Evolutionary conservation across 2,888 invertebrate genomes (phyloP).

Genomic region (Neocrepidodera transversa): DNA sequence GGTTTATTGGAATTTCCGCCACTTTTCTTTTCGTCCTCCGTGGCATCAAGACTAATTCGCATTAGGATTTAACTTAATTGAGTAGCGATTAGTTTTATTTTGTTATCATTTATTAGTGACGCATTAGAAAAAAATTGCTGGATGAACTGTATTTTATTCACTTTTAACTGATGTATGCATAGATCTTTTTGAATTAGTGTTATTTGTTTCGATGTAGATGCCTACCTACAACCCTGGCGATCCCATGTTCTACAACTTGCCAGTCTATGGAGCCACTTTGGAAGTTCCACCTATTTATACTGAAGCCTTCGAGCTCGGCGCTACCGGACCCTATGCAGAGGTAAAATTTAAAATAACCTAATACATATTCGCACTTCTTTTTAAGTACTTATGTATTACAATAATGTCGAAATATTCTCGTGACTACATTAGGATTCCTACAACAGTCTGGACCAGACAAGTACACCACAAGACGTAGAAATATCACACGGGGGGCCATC

Average conservation of each 20-base stretch:
- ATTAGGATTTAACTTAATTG: no score
- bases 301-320: conserved; percentile 51
- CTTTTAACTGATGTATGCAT: not conserved
- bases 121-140: no score
- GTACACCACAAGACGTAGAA: conserved; percentile 53
- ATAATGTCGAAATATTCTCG: not conserved
- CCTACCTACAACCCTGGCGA: conserved; percentile 38
- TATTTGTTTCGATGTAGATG: conserved; percentile 27
- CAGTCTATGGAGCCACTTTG: conserved; percentile 51
- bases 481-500: conserved; percentile 19
- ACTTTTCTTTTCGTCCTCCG: no score
- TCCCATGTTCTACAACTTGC: conserved; percentile 53
- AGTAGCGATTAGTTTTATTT: no score
- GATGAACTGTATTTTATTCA: no score
- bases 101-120: no score
- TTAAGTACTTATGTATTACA: not conserved
- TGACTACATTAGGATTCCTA: conserved; percentile 27
- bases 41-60: no score
- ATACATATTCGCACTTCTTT: not conserved
- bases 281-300: conserved; percentile 48
- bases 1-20: no score
- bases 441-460: conserved; percentile 28
- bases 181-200: conserved; percentile 3
- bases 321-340: conserved; percentile 51
- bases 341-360: conserved; percentile 40